Conservation (phyloP, 1,140 invertebrate species). For the Venturia canescens region DNA sequence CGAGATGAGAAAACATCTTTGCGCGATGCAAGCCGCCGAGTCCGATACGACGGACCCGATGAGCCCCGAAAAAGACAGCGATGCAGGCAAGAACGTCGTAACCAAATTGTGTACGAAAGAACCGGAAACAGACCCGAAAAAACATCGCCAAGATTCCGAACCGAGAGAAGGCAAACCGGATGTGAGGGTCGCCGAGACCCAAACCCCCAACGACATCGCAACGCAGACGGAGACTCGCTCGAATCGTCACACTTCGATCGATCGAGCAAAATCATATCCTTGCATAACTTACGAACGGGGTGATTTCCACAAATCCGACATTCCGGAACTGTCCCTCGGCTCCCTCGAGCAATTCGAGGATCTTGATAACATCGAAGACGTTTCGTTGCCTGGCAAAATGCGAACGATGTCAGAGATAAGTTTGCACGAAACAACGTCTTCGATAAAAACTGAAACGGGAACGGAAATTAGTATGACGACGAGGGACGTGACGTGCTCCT, state of each 20-base stretch:
- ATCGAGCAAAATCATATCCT: conserved; percentile 58
- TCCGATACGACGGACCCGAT: conserved; percentile 52
- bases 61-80: conserved; percentile 48
- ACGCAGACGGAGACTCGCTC: conserved; percentile 71
- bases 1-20: conserved; percentile 55
- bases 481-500: conserved; percentile 73
- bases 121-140: background rate
- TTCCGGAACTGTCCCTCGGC: conserved; percentile 63
- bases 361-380: conserved; percentile 68
- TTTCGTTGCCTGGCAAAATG: conserved; percentile 69
- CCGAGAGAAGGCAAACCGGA: conserved; percentile 45
- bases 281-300: conserved; percentile 60
- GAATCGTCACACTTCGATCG: conserved; percentile 54
- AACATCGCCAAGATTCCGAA: background rate
- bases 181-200: conserved; percentile 71
- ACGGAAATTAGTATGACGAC: conserved; percentile 76
- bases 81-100: background rate
- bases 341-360: conserved; percentile 69
- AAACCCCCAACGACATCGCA: conserved; percentile 75
- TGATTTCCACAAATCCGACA: conserved; percentile 50
- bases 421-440: conserved; percentile 75
- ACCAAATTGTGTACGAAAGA: background rate
- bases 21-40: conserved; percentile 38
- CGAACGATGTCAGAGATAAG: conserved; percentile 75
- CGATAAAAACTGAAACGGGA: conserved; percentile 75